These are phyloP conservation scores for Romanomermis culicivorax DNA, from an alignment of 2,888 invertebrate genomes.

Conservation along the genomic window DNA sequence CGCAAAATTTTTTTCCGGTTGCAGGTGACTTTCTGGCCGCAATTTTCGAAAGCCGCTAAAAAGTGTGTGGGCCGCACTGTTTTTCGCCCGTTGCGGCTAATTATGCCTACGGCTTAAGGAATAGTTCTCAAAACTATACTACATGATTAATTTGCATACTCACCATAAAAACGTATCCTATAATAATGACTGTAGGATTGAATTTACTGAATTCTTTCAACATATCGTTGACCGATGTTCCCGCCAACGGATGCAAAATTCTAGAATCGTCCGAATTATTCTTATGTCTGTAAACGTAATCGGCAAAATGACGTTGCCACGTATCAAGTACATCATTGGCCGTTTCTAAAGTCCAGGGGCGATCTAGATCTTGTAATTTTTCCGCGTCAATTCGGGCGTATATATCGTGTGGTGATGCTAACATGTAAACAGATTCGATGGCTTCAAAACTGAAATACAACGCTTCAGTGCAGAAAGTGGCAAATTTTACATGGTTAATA, in stretches of 20 bases:
- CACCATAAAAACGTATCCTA: constrained; percentile 66
- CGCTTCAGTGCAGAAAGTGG: no score
- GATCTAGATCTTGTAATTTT: constrained; percentile 52
- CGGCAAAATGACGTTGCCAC: constrained; percentile 62
- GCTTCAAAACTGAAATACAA: constrained; percentile 49
- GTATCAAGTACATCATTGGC: constrained; percentile 67
- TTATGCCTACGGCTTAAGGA: no score
- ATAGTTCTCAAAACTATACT: no score
- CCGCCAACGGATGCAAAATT: constrained; percentile 49
- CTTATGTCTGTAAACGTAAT: constrained; percentile 30
- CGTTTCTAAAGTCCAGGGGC: constrained; percentile 77
- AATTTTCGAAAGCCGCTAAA: no score
- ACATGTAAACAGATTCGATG: constrained; percentile 76
- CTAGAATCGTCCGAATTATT: constrained; percentile 35
- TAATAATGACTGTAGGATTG: constrained; percentile 54
- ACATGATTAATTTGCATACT: no score
- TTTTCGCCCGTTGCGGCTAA: no score
- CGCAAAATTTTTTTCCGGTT: no score
- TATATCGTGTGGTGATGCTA: constrained; percentile 21
- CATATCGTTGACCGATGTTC: constrained; percentile 65
- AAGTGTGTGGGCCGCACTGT: no score
- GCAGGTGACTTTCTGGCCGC: no score
- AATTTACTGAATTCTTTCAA: constrained; percentile 72
- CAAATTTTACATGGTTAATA: no score
- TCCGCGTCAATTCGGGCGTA: constrained; percentile 48